phyloP scores from a whole-genome alignment of 2,888 invertebrate species.

The Stramonita haemastoma region DNA sequence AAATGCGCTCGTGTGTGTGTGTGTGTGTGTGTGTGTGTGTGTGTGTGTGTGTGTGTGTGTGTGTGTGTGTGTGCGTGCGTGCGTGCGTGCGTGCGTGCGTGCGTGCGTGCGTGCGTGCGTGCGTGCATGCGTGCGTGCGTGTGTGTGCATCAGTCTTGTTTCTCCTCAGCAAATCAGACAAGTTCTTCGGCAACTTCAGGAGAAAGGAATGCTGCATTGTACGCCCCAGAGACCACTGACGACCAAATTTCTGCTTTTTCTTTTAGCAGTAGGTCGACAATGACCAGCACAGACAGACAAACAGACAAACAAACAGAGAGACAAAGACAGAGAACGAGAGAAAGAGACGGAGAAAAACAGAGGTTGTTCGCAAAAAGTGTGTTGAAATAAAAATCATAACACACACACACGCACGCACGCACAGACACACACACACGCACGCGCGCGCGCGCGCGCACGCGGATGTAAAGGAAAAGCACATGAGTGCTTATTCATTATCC shows the following conservation, averaged over 20 bases:
- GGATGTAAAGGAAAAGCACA: too few species aligned
- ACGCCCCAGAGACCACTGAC: slow-evolving; percentile 4
- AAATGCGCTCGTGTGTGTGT: background rate
- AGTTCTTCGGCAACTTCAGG: background rate
- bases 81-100: slow-evolving; percentile 2
- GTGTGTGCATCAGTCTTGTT: background rate
- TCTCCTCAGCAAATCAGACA: background rate
- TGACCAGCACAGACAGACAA: too few species aligned
- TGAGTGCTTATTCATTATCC: too few species aligned
- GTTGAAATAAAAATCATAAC: too few species aligned
- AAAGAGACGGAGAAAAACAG: too few species aligned
- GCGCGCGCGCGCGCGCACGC: too few species aligned
- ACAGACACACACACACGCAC: too few species aligned
- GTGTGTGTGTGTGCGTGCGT: background rate
- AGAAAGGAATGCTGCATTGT: background rate
- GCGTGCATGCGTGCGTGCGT: background rate
- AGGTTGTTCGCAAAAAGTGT: too few species aligned
- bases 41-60: slow-evolving; percentile 8
- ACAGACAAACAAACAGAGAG: too few species aligned
- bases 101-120: slow-evolving; percentile 23
- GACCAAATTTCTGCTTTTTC: slow-evolving; percentile 30
- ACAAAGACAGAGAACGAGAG: too few species aligned
- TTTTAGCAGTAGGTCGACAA: slow-evolving; percentile 23
- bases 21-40: slow-evolving; percentile 24
- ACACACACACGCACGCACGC: too few species aligned